Conservation (phyloP, 2,888 invertebrate species). For the Agrenia bidenticulata region DNA sequence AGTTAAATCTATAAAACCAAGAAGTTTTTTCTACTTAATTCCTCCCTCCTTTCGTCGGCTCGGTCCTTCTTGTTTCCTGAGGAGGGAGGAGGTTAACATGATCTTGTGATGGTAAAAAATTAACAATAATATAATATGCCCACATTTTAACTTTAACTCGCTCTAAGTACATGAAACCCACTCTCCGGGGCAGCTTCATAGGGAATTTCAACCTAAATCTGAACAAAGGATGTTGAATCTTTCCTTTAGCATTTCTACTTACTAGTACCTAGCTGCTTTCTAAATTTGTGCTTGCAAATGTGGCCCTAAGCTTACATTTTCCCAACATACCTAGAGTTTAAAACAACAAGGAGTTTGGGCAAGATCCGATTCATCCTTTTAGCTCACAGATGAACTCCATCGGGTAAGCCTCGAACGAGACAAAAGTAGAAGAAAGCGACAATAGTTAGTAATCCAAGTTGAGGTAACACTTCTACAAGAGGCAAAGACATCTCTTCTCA, state of each 20-base stretch:
- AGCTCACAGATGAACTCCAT: too few relatives aligned
- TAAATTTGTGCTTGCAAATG: too few relatives aligned
- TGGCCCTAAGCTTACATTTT: too few relatives aligned
- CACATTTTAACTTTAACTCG: constrained; percentile 15
- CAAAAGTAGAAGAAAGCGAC: too few relatives aligned
- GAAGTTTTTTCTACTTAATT: constrained; percentile 10
- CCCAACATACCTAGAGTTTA: too few relatives aligned
- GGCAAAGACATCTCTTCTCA: constrained; percentile 15
- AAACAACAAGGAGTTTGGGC: too few relatives aligned
- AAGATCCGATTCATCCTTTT: too few relatives aligned
- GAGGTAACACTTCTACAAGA: background rate
- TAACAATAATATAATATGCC: constrained; percentile 13
- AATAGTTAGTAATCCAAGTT: too few relatives aligned
- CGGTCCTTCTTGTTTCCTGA: background rate
- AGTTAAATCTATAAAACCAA: background rate
- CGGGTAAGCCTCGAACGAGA: too few relatives aligned
- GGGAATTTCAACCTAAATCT: background rate
- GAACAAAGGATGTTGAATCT: too few relatives aligned
- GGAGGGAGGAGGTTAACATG: background rate
- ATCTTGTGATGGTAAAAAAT: constrained; percentile 18
- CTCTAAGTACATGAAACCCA: background rate
- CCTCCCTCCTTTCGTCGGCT: constrained; percentile 2
- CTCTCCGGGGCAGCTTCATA: background rate
- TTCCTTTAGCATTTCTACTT: too few relatives aligned
- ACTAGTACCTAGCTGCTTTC: too few relatives aligned